phyloP scores from a whole-genome alignment of 1,140 invertebrate species.

The Leptopilina boulardi region DNA sequence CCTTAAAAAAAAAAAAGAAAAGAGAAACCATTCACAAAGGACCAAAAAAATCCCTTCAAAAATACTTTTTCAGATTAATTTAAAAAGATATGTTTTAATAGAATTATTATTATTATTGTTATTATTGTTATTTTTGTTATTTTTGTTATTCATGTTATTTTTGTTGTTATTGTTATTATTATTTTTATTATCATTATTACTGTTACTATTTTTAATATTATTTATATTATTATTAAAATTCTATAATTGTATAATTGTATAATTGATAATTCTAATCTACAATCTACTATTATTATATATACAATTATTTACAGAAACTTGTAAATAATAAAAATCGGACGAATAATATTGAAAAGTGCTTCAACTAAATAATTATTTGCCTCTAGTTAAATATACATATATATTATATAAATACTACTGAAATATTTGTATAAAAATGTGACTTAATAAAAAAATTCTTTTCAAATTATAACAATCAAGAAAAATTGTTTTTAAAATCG shows the following conservation, averaged over 20 bases:
- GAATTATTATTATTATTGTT: too few relatives aligned
- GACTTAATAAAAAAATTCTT: neutral
- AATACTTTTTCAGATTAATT: neutral
- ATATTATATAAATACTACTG: neutral
- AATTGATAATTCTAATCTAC: too few relatives aligned
- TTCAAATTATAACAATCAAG: neutral
- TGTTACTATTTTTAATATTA: too few relatives aligned
- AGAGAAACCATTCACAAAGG: constrained; percentile 35
- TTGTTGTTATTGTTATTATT: too few relatives aligned
- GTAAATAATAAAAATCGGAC: neutral
- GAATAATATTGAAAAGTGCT: neutral
- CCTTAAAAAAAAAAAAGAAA: constrained; percentile 35
- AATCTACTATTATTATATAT: neutral
- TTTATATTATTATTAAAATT: too few relatives aligned
- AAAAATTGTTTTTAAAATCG: neutral
- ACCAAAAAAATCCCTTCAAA: neutral
- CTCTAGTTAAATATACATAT: neutral
- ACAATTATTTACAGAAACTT: neutral
- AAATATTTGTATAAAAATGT: neutral
- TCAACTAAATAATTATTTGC: neutral
- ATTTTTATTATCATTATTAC: too few relatives aligned
- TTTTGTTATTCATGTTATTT: too few relatives aligned
- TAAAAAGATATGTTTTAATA: too few relatives aligned
- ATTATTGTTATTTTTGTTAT: too few relatives aligned
- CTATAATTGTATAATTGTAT: too few relatives aligned